These are phyloP conservation scores for Semicossyphus pulcher DNA, from an alignment of 2,113 vertebrate species.

Conservation along the genomic window DNA sequence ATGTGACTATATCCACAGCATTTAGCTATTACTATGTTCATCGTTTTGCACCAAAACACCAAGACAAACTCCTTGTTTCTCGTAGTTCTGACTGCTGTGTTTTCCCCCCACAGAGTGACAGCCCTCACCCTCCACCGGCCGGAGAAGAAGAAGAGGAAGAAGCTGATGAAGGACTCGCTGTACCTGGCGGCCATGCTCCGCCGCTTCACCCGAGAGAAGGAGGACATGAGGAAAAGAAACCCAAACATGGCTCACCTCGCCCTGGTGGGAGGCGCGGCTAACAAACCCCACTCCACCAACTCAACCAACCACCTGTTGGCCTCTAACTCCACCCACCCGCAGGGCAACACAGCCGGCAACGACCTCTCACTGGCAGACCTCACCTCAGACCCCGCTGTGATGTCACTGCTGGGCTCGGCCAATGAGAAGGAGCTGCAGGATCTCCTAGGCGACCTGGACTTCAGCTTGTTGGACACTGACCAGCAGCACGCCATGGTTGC, in stretches of 20 bases:
- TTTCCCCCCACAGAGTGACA: slow-evolving; percentile 83
- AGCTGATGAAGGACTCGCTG: slow-evolving; percentile 94
- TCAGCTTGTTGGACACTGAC: slow-evolving; percentile 90
- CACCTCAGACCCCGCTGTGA: slow-evolving; percentile 88
- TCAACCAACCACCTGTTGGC: slow-evolving; percentile 77
- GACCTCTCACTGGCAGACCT: slow-evolving; percentile 80
- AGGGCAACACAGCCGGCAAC: slow-evolving; percentile 73
- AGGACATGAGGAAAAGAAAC: slow-evolving; percentile 89
- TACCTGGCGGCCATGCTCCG: slow-evolving; percentile 94
- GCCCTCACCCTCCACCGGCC: slow-evolving; percentile 92
- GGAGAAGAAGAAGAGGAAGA: slow-evolving; percentile 98
- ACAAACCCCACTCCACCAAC: slow-evolving; percentile 72
- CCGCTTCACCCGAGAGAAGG: slow-evolving; percentile 96
- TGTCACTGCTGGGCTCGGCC: slow-evolving; percentile 94
- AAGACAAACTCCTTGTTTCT: no score
- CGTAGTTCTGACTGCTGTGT: no score
- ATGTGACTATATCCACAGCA: no score
- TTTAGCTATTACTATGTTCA: no score
- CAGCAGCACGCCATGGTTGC: slow-evolving; percentile 84
- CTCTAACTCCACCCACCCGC: slow-evolving; percentile 80
- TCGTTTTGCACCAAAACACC: no score
- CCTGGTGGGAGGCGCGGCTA: slow-evolving; percentile 62
- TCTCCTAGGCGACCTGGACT: slow-evolving; percentile 93
- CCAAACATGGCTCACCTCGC: slow-evolving; percentile 51
- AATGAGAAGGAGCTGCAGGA: slow-evolving; percentile 94